Conservation (phyloP, 2,113 vertebrate species). For the Hippopotamus amphibius region DNA sequence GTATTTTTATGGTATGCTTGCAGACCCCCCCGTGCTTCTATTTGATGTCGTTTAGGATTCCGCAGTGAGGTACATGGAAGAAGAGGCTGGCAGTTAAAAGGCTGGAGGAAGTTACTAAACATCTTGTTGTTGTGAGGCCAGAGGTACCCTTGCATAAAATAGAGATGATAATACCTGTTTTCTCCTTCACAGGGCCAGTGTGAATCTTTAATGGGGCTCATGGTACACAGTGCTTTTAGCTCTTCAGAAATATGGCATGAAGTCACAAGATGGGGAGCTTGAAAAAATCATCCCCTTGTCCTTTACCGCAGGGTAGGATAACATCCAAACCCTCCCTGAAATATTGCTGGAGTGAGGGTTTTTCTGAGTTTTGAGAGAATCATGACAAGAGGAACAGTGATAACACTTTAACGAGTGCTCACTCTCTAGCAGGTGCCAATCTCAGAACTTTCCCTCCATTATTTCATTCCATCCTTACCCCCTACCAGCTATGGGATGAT, state of each 20-base stretch:
- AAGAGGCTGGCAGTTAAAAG: not conserved
- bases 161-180: slow-evolving; percentile 57
- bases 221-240: slow-evolving; percentile 27
- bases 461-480: not conserved
- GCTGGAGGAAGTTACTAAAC: not conserved
- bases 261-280: not conserved
- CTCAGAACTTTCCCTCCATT: not conserved
- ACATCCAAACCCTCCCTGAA: not conserved
- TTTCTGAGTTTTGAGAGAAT: not conserved
- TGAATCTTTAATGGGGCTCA: slow-evolving; percentile 58
- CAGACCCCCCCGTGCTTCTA: not conserved
- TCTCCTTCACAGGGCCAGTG: slow-evolving; percentile 52
- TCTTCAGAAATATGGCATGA: slow-evolving; percentile 19
- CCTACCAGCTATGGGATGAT: not conserved
- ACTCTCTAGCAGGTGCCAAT: not conserved
- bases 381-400: not conserved
- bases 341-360: not conserved
- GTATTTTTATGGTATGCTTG: not conserved
- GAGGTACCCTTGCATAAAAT: slow-evolving; percentile 42
- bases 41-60: not conserved
- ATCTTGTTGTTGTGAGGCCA: not conserved
- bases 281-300: not conserved
- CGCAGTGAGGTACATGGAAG: not conserved
- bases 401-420: not conserved
- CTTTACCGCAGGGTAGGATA: not conserved